These are phyloP conservation scores for Drosophila varians DNA, from an alignment of 1,140 invertebrate genomes.

Conservation along the genomic window DNA sequence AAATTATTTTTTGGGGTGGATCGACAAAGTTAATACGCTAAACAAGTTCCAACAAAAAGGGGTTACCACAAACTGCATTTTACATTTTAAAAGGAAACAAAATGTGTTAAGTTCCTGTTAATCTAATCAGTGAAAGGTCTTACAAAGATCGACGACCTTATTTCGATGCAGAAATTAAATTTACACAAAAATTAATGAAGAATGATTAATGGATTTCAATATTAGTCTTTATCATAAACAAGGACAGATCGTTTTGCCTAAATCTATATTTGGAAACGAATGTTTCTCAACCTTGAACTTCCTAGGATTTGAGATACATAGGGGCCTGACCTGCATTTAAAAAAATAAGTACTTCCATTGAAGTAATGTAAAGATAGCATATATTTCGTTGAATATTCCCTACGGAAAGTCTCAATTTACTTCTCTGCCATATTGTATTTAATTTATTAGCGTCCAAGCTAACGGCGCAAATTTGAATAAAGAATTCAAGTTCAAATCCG, in stretches of 20 bases:
- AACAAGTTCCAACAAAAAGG: conserved; percentile 4
- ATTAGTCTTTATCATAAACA: neutral
- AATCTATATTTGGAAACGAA: neutral
- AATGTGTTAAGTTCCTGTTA: conserved; percentile 6
- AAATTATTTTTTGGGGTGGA: conserved; percentile 5
- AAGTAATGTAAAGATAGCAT: too few relatives aligned
- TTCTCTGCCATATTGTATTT: neutral
- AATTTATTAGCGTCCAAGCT: conserved; percentile 7
- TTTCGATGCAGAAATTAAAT: neutral
- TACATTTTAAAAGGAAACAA: conserved; percentile 28
- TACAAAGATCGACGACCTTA: conserved; percentile 19
- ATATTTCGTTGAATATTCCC: neutral
- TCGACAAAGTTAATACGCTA: conserved; percentile 15
- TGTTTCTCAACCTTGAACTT: conserved; percentile 20
- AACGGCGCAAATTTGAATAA: conserved; percentile 36
- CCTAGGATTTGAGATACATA: neutral
- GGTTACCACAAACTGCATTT: neutral
- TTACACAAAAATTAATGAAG: neutral
- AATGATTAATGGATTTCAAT: conserved; percentile 18
- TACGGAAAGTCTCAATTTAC: neutral
- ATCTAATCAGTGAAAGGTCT: conserved; percentile 10
- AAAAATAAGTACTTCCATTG: too few relatives aligned
- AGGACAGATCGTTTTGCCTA: neutral
- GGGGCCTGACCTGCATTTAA: conserved; percentile 5
- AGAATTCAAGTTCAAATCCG: conserved; percentile 35